Base-by-base conservation (phyloP, 1,140 invertebrate genomes). In the Anthonomus grandis region DNA sequence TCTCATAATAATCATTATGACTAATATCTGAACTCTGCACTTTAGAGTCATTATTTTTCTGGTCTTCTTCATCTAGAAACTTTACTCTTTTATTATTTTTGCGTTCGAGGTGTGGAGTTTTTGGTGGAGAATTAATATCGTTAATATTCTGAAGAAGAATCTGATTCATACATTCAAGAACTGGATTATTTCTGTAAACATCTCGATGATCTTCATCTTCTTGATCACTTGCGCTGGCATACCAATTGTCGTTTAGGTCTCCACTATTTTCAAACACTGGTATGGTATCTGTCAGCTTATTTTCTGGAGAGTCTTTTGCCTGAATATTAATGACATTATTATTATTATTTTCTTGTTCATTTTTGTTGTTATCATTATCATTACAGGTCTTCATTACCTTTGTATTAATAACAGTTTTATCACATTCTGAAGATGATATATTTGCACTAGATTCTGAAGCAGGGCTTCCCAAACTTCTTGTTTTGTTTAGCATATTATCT, bases 91-190 rank as follows among this genome's bases (percentile, higher is more conserved):
- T 73, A 8, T 36, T 36, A n/a, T 46, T 56, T 56, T 72, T 74
- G 15, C 69, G 48, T 39, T 71, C 69, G 10, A 68, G 46, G 31
- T 66, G 68, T 8, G 72, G 72, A 13, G 69, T 71, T 68, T 74
- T 74, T 12, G 71, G 71, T 18, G 71, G 71, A 5, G 71, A 72
- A 57, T 64, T 67, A 13, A 67, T 56, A 48, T 74, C 72, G 41
- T 71, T 71, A 17, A 74, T 73, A 62, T 82, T 81, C 67, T 81
- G 80, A 12, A 87, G 68, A 4, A 89, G 73, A 57, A 89, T 88
- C 71, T 87, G 86, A 75, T 87, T 88, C 22, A 89, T 85, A 64
- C 86, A 87, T 67, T 88, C 85, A 15, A 88, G 69, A 1, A 89
- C 86, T 1, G 86, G 86, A 73, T 87, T 87, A 62, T 87, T 85